Base-by-base conservation (phyloP, 2,888 invertebrate species). In the Aspidapion aeneum region DNA sequence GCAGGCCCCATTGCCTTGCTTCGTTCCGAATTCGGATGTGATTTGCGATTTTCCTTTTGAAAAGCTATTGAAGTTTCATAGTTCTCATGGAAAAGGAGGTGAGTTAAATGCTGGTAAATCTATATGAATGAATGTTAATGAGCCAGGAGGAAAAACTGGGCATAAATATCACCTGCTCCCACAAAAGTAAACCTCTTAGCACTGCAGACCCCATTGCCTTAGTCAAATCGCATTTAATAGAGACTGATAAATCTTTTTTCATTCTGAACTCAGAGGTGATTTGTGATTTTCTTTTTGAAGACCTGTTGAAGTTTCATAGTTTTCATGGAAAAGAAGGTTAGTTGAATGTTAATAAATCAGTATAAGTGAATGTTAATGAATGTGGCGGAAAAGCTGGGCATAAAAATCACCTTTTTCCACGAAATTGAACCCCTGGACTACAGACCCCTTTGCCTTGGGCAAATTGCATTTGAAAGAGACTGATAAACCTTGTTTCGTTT, bases 31-130 rank as follows among this genome's bases (percentile, higher is more conserved):
- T 78, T 98, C 98, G 54, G 99, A 99, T 82, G 93, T 99, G 18
- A 98, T 99, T 70, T 99, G 99, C 81, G 97, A 99, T 74, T 99
- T 98, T 78, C 99, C 99, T 12, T 99, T 99, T 78, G 92, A 91
- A 80, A 93, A 98, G 75, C 87, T 99, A 79, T 88, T 95, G 18
- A 86, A 89, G 71, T 99, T 94, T 76, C 99, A 99, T 79, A 89
- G 88, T 71, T 87, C 85, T 72, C 99, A 99, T 82, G 96, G 96
- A 57, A 90, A 89, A 78, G 97, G 99, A 82, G 99, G 99, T 50
- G 12, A 3, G 35, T n/a, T n/a, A n/a, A n/a, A n/a, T n/a, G n/a
- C n/a, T n/a, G n/a, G n/a, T n/a, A n/a, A n/a, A n/a, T n/a, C n/a
- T n/a, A n/a, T n/a, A n/a, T n/a, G n/a, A n/a, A n/a, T n/a, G n/a